phyloP scores from a whole-genome alignment of 2,113 vertebrate genomes.

The Mus spicilegus region DNA sequence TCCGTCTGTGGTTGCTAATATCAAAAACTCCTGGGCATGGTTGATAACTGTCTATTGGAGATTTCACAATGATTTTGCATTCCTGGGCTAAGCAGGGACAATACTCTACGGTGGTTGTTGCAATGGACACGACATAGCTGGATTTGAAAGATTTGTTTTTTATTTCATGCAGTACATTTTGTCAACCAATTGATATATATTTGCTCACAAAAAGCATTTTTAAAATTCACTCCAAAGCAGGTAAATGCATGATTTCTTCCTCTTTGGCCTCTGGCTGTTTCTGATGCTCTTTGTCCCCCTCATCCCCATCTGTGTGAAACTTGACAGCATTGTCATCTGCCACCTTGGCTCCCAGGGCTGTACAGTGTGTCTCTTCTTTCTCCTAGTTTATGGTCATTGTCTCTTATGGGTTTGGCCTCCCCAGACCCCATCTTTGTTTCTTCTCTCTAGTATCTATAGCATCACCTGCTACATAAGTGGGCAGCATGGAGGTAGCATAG shows the following conservation, averaged over 20 bases:
- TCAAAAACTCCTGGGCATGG: constrained; percentile 67
- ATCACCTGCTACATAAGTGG: too few relatives aligned
- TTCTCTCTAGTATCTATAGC: background rate
- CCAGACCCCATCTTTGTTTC: background rate
- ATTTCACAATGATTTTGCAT: constrained; percentile 74
- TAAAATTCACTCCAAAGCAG: background rate
- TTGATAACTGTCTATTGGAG: constrained; percentile 74
- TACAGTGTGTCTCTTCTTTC: background rate
- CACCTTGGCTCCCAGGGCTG: background rate
- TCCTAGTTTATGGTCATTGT: background rate
- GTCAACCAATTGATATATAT: constrained; percentile 12
- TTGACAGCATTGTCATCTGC: background rate
- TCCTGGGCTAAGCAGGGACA: constrained; percentile 63
- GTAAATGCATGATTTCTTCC: background rate
- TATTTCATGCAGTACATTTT: constrained; percentile 14
- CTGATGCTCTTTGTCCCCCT: background rate
- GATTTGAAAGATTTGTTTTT: background rate
- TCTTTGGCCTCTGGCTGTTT: background rate
- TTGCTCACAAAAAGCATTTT: constrained; percentile 31
- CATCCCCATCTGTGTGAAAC: background rate
- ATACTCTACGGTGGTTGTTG: constrained; percentile 63
- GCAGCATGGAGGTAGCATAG: background rate
- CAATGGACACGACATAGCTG: constrained; percentile 64
- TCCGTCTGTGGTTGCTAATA: constrained; percentile 68
- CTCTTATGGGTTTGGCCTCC: background rate